phyloP scores from a whole-genome alignment of 37 sponge, comb jelly and placozoan species.

The Bolinopsis microptera region DNA sequence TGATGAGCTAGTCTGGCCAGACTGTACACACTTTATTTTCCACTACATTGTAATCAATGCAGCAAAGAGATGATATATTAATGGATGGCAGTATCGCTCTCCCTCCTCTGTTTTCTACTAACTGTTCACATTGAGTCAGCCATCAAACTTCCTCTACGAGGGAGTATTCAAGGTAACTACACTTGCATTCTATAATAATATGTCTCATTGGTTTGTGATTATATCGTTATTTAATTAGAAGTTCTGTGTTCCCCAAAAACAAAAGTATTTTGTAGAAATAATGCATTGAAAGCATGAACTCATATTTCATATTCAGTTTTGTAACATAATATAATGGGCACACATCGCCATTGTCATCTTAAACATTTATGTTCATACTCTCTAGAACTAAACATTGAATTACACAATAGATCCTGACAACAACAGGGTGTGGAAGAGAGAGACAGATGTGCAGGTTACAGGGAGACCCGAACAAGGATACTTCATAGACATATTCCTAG shows the following conservation, averaged over 20 bases:
- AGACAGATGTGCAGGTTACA: not conserved
- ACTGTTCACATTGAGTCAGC: not conserved
- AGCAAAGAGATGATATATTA: not conserved
- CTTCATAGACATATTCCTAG: not conserved
- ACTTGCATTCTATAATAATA: not conserved
- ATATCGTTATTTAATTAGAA: not conserved
- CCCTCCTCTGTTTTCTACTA: not conserved
- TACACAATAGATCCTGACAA: not conserved
- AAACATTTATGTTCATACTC: too few species aligned
- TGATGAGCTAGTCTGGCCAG: too few species aligned
- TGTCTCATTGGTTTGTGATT: not conserved
- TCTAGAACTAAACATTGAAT: too few species aligned
- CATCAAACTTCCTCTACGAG: not conserved
- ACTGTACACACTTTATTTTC: too few species aligned
- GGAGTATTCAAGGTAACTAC: not conserved
- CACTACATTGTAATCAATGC: too few species aligned
- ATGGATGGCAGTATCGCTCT: not conserved
- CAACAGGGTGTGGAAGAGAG: not conserved
- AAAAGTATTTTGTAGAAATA: not conserved
- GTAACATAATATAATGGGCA: too few species aligned
- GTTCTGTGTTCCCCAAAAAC: too few species aligned
- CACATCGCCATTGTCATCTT: too few species aligned
- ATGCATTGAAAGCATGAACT: too few species aligned
- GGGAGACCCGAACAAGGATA: slow-evolving; percentile 5
- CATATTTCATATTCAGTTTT: too few species aligned